Percentiles rank a stretch among this genome's conserved stretches.
phyloP scores from a whole-genome alignment of 1,140 invertebrate species.

The Pissodes strobi region DNA sequence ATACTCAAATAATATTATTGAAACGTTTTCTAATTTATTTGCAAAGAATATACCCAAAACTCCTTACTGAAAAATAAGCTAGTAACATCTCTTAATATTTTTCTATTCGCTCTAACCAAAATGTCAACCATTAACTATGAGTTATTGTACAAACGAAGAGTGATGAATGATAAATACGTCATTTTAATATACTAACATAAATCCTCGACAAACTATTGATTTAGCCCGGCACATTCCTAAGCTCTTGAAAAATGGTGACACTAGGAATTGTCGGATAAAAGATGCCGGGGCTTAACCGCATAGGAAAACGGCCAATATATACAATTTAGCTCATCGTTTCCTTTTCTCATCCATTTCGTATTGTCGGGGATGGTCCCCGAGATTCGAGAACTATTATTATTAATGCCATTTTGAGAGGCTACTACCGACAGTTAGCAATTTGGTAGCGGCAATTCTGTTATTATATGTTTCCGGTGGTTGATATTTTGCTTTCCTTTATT shows the following conservation, averaged over 20 bases:
- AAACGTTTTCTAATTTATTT: too few relatives aligned
- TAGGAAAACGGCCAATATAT: conserved; percentile 32
- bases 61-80: too few relatives aligned
- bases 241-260: conserved; percentile 27
- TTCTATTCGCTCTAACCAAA: too few relatives aligned
- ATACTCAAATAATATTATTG: too few relatives aligned
- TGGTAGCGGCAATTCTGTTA: conserved; percentile 6
- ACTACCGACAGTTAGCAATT: conserved; percentile 4
- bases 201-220: neutral
- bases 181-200: too few relatives aligned
- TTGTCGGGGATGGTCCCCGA: conserved; percentile 3
- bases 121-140: too few relatives aligned
- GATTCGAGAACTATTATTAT: conserved; percentile 18
- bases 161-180: neutral
- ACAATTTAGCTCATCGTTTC: conserved; percentile 25
- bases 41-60: too few relatives aligned
- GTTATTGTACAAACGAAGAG: neutral
- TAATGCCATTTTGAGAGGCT: conserved; percentile 16
- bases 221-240: neutral
- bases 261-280: conserved; percentile 25
- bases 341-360: conserved; percentile 26
- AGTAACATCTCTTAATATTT: too few relatives aligned
- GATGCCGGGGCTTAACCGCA: conserved; percentile 24
- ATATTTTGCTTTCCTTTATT: too few relatives aligned
- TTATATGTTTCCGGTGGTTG: too few relatives aligned